Conservation (phyloP, 53 echinoderm and acorn worm genomes). For the Stichopus horrens region DNA sequence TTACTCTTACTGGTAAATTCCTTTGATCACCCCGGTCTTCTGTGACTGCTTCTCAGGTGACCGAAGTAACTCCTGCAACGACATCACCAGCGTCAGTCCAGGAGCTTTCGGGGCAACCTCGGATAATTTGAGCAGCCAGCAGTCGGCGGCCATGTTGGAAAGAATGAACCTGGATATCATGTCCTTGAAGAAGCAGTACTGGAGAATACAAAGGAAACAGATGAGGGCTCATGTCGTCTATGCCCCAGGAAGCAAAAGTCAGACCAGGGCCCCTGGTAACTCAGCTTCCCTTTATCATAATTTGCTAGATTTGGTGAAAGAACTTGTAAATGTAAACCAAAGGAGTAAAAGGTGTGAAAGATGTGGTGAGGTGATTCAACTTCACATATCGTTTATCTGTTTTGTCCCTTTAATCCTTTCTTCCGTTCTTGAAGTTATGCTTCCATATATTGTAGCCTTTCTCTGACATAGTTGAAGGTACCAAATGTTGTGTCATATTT, state of each 20-base stretch:
- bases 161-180: conserved; percentile 94
- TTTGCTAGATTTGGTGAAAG: too few species aligned
- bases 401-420: too few species aligned
- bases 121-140: conserved; percentile 59
- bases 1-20: too few species aligned
- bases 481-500: too few species aligned
- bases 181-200: conserved; percentile 93
- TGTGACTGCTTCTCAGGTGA: conserved; percentile 7
- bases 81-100: conserved; percentile 86
- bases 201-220: conserved; percentile 88
- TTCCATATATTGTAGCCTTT: too few species aligned
- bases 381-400: too few species aligned
- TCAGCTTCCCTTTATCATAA: too few species aligned
- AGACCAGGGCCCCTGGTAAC: conserved; percentile 16
- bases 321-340: too few species aligned
- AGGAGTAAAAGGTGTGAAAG: too few species aligned
- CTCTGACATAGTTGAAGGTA: too few species aligned
- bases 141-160: conserved; percentile 91
- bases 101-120: conserved; percentile 84
- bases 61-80: conserved; percentile 50
- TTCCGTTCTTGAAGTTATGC: too few species aligned
- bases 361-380: too few species aligned
- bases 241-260: conserved; percentile 69
- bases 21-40: not conserved
- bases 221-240: conserved; percentile 96